phyloP scores from a whole-genome alignment of 2,797 vertebrate genomes.

The Brachyalestes nurse region DNA sequence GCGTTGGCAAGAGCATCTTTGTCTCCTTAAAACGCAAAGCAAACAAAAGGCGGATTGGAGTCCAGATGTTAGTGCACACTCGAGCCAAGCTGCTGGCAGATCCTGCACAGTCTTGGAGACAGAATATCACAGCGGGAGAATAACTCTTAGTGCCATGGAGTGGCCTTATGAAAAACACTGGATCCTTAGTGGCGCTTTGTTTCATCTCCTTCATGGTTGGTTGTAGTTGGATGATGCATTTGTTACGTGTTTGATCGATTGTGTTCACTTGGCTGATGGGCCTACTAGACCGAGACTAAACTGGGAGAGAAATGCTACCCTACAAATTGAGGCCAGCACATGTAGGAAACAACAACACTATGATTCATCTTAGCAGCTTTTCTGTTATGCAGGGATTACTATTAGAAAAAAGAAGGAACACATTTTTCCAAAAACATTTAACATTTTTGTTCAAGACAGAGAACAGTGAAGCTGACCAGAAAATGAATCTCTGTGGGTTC shows the following conservation, averaged over 20 bases:
- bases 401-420: slow-evolving; percentile 8
- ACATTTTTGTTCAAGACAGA: slow-evolving; percentile 1
- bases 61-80: slow-evolving; percentile 39
- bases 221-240: slow-evolving; percentile 34
- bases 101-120: slow-evolving; percentile 26
- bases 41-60: slow-evolving; percentile 32
- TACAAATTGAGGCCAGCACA: background rate
- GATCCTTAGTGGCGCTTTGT: slow-evolving; percentile 13
- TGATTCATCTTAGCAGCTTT: slow-evolving; percentile 46
- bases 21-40: slow-evolving; percentile 41
- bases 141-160: slow-evolving; percentile 29
- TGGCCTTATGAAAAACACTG: background rate
- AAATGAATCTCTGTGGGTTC: background rate
- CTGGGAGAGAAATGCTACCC: background rate
- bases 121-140: slow-evolving; percentile 42
- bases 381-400: slow-evolving; percentile 35
- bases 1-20: slow-evolving; percentile 45
- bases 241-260: slow-evolving; percentile 1
- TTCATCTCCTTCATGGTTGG: slow-evolving; percentile 17
- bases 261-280: slow-evolving; percentile 31
- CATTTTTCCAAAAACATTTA: slow-evolving; percentile 10
- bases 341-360: slow-evolving; percentile 41
- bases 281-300: slow-evolving; percentile 16
- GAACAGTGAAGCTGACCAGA: slow-evolving; percentile 6
- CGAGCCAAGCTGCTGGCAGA: slow-evolving; percentile 47